Conservation (phyloP, 2,113 vertebrate genomes). For the Echinops telfairi region DNA sequence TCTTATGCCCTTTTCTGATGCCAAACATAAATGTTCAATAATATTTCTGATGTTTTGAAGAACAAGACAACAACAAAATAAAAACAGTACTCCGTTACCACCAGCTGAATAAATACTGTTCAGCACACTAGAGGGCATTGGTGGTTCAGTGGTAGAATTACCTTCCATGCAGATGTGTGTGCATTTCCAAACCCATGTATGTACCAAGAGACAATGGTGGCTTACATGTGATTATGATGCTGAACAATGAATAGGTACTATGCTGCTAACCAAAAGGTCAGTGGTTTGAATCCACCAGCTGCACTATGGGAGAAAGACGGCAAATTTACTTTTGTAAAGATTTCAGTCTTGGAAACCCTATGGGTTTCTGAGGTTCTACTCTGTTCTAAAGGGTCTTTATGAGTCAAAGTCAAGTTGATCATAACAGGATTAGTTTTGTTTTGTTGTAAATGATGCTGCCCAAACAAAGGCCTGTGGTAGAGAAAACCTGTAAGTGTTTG, state of each 20-base stretch:
- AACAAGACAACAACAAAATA: background rate
- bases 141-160: no score
- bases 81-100: background rate
- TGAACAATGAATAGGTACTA: no score
- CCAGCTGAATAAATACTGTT: background rate
- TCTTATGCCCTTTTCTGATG: background rate
- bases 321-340: background rate
- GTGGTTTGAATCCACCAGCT: no score
- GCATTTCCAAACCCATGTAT: no score
- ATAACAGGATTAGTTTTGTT: no score
- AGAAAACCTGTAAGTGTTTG: no score
- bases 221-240: background rate
- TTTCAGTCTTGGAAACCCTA: background rate
- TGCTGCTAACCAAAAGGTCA: no score
- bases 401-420: no score
- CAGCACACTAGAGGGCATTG: background rate
- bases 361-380: background rate
- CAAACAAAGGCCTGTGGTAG: background rate
- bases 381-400: no score
- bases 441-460: no score
- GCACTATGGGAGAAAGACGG: background rate
- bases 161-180: no score
- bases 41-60: background rate
- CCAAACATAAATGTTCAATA: slow-evolving; percentile 19
- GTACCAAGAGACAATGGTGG: background rate